These are phyloP conservation scores for Phylloscopus whistleri DNA, from an alignment of 2,113 vertebrate species.

Conservation along the genomic window DNA sequence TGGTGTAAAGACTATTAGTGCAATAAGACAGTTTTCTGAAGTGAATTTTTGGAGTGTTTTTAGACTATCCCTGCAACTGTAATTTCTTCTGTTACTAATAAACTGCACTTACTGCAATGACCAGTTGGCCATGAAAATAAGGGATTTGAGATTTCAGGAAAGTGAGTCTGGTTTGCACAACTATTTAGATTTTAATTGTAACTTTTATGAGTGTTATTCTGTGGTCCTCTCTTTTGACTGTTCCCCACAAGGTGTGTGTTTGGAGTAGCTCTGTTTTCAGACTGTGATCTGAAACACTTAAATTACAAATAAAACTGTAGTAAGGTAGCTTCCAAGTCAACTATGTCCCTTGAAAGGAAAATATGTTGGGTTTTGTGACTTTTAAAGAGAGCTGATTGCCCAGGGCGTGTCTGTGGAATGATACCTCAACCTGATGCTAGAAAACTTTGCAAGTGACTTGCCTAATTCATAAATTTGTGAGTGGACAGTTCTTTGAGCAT, in stretches of 20 bases:
- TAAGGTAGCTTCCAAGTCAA: neutral
- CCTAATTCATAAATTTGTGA: neutral
- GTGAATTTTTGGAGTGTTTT: neutral
- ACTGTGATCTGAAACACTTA: neutral
- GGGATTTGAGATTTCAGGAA: neutral
- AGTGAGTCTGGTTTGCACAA: neutral
- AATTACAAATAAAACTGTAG: neutral
- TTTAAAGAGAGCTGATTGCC: neutral
- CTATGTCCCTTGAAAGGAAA: neutral
- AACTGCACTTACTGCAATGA: neutral
- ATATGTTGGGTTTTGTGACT: neutral
- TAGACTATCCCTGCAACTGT: neutral
- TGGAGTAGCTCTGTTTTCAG: constrained; percentile 13
- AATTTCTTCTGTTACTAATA: neutral
- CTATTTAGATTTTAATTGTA: neutral
- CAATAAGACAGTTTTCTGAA: neutral
- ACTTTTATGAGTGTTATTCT: neutral
- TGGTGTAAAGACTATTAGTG: neutral
- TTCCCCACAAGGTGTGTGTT: neutral
- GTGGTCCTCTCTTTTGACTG: neutral
- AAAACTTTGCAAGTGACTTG: neutral
- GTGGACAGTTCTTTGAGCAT: neutral
- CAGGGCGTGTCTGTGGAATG: neutral
- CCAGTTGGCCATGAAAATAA: neutral
- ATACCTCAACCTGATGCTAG: neutral